Evolutionary conservation across 2,888 invertebrate species (phyloP), one percentile per base, ranked within the genome.

Genomic region (Tachina grossa): DNA sequence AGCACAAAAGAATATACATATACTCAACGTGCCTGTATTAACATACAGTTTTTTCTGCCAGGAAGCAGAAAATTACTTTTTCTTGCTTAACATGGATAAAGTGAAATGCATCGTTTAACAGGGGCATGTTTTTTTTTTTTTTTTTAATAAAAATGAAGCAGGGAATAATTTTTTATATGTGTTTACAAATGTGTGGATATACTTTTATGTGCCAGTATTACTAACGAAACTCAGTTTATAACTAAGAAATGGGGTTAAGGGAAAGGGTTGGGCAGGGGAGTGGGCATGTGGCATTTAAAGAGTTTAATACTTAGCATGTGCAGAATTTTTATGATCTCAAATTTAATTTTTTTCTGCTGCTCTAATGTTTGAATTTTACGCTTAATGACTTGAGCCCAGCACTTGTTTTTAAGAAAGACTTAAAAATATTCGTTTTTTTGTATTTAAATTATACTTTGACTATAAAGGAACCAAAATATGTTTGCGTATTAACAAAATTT

Each of bases 11-110:
- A 39, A 31, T 31, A 31, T 31, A 31, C 31, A 31, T 31, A 69
- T 53, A 43, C 45, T 45, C 72, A 78, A 68, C 83, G 66, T 78
- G 72, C 77, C 51, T 66, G 53, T 61, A 78, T 78, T 83, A 72
- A 66, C 61, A 77, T 78, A n/a, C n/a, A 55, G 8, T 72, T 45
- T 49, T 43, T 55, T 47, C 13, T 41, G 45, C 11, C 13, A 45
- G 43, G 16, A 69, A 69, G 31, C 49, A 19, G 39, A 66, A 68
- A 16, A 61, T 13, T 59, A 61, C 43, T 80, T 43, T 45, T 66
- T 51, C 11, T 47, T 57, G 19, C 49, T 57, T 22, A 55, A 72
- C 16, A 11, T 31, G 10, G 51, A 43, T 55, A 68, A 10, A 57
- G 16, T 53, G 41, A 81, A 61, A 68, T 53, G 61, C 66, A 69